Conservation (phyloP, 2,797 vertebrate species). For the Numenius phaeopus region DNA sequence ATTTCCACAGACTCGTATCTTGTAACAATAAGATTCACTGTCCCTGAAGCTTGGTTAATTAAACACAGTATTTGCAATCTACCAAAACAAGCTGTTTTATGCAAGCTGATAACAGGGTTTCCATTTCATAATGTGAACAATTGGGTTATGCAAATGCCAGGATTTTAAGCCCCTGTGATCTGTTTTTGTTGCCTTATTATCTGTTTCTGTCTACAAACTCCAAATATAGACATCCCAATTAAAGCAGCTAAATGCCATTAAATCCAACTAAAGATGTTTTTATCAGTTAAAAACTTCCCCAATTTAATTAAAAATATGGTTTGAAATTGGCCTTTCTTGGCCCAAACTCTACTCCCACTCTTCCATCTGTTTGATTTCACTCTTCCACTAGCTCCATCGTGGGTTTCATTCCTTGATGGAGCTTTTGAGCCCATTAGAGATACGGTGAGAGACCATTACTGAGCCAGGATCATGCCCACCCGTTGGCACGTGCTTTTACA, state of each 20-base stretch:
- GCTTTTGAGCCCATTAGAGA: neutral
- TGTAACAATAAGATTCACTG: constrained; percentile 72
- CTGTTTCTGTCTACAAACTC: constrained; percentile 65
- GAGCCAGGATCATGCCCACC: neutral
- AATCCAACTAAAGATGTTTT: constrained; percentile 60
- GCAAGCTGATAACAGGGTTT: constrained; percentile 75
- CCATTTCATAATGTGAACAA: constrained; percentile 73
- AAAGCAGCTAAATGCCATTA: constrained; percentile 69
- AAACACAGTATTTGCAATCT: constrained; percentile 72
- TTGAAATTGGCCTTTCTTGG: neutral
- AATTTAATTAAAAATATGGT: constrained; percentile 67
- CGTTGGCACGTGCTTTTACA: fast-evolving
- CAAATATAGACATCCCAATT: constrained; percentile 73
- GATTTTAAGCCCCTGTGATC: constrained; percentile 65
- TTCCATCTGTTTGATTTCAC: neutral
- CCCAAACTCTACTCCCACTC: neutral
- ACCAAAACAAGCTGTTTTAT: constrained; percentile 75
- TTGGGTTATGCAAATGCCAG: constrained; percentile 69
- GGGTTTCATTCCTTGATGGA: neutral
- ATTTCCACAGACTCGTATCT: constrained; percentile 62
- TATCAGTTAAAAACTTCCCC: constrained; percentile 65
- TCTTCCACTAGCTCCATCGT: neutral
- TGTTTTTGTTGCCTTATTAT: constrained; percentile 69
- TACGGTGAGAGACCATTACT: fast-evolving
- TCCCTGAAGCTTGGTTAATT: constrained; percentile 77